phyloP scores from a whole-genome alignment of 2,888 invertebrate species.

The Prenolepis imparis region DNA sequence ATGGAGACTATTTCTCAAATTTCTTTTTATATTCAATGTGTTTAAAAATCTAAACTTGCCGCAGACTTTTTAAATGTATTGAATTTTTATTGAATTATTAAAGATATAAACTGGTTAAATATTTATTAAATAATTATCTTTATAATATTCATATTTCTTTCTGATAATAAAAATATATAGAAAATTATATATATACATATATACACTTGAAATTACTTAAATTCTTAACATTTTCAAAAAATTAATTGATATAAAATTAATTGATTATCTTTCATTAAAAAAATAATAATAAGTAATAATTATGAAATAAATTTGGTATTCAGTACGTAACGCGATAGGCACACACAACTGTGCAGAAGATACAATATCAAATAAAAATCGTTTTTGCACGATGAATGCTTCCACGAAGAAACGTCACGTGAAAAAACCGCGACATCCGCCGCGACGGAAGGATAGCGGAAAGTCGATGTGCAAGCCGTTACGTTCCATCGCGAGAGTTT shows the following conservation, averaged over 20 bases:
- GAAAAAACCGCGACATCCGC: conserved; percentile 23
- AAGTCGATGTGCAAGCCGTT: conserved; percentile 57
- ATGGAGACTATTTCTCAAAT: not conserved
- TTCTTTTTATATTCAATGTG: not conserved
- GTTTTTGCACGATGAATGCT: conserved; percentile 26
- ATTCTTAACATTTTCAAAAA: not conserved
- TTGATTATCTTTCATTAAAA: not conserved
- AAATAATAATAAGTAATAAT: not conserved
- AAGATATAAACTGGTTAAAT: not conserved
- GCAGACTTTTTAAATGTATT: not conserved
- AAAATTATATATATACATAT: not conserved
- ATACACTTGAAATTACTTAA: not conserved
- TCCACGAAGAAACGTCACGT: conserved; percentile 33
- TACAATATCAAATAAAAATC: conserved; percentile 15
- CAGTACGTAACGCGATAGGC: conserved; percentile 1
- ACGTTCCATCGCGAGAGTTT: conserved; percentile 68
- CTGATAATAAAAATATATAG: not conserved
- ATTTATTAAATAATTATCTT: not conserved
- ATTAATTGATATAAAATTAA: not conserved
- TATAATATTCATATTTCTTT: not conserved
- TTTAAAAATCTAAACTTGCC: not conserved
- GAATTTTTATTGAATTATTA: not conserved
- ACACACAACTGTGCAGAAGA: conserved; percentile 23
- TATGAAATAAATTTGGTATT: not conserved
- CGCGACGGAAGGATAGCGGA: conserved; percentile 47